Evolutionary conservation across 2,888 invertebrate species (phyloP).

Genomic region (Psylliodes chrysocephalus): DNA sequence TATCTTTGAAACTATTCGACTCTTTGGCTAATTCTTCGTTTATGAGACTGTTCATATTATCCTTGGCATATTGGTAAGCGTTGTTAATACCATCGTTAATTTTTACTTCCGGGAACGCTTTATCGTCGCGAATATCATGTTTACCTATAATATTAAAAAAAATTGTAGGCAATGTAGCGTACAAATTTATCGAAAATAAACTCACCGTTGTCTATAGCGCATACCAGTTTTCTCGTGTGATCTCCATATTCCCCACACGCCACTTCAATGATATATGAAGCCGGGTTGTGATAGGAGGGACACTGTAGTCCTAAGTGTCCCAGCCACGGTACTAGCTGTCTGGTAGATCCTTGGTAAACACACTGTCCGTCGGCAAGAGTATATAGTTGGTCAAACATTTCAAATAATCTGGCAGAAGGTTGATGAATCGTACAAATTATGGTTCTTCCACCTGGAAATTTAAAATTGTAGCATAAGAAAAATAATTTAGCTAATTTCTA

Average conservation of each 20-base stretch:
- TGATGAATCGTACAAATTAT: constrained; percentile 97
- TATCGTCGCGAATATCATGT: constrained; percentile 80
- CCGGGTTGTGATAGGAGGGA: constrained; percentile 96
- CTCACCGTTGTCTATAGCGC: constrained; percentile 83
- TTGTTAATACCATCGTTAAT: constrained; percentile 66
- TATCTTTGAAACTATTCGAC: constrained; percentile 64
- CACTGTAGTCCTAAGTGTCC: constrained; percentile 86
- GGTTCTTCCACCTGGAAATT: constrained; percentile 79
- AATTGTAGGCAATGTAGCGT: too few species aligned
- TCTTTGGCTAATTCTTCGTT: constrained; percentile 65
- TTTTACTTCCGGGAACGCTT: constrained; percentile 71
- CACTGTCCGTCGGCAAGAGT: constrained; percentile 94
- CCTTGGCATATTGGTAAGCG: constrained; percentile 54
- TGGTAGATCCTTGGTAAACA: constrained; percentile 92
- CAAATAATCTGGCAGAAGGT: constrained; percentile 94
- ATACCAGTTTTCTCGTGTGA: constrained; percentile 83
- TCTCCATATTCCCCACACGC: constrained; percentile 97
- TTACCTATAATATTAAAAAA: constrained; percentile 57
- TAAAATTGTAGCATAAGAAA: too few species aligned
- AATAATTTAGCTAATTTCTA: too few species aligned
- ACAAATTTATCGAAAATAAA: not conserved
- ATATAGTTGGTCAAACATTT: constrained; percentile 96
- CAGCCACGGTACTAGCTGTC: constrained; percentile 83
- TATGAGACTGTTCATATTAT: constrained; percentile 49
- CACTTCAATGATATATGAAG: constrained; percentile 91